phyloP scores from a whole-genome alignment of 2,888 invertebrate species.

The Dryadula phaetusa region DNA sequence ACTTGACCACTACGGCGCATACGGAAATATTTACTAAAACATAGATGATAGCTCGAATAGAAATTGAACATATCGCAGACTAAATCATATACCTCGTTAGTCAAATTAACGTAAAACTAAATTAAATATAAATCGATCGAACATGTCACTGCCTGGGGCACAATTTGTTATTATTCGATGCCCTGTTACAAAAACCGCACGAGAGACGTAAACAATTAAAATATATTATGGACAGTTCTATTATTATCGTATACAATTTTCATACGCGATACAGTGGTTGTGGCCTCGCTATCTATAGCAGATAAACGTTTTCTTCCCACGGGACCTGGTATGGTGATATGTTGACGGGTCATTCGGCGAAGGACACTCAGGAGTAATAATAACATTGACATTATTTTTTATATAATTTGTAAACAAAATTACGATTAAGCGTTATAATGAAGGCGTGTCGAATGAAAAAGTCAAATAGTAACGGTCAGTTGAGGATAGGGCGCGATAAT shows the following conservation, averaged over 20 bases:
- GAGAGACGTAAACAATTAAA: constrained; percentile 69
- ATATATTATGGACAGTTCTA: constrained; percentile 56
- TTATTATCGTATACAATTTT: constrained; percentile 56
- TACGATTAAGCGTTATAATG: not conserved
- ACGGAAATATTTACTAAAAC: not conserved
- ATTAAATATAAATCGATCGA: constrained; percentile 67
- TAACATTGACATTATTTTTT: constrained; percentile 32
- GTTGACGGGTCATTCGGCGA: constrained; percentile 47
- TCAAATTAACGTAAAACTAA: constrained; percentile 59
- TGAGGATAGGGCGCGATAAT: constrained; percentile 1
- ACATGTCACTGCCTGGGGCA: constrained; percentile 57
- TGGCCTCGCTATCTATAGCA: constrained; percentile 62
- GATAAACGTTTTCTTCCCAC: constrained; percentile 78
- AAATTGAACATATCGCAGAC: constrained; percentile 12
- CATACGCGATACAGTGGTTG: constrained; percentile 58
- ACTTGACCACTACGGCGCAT: not conserved
- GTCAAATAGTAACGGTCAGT: not conserved
- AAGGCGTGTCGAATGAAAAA: not conserved
- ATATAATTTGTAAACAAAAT: constrained; percentile 17
- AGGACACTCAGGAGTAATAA: constrained; percentile 48
- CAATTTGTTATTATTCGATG: constrained; percentile 68
- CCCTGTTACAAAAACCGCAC: constrained; percentile 67
- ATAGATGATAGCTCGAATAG: not conserved
- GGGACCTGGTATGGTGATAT: constrained; percentile 57
- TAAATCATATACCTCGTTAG: constrained; percentile 24